Evolutionary conservation across 2,113 vertebrate species (phyloP), one percentile per base, ranked within the genome.

Genomic region (Paedocypris sp.): DNA sequence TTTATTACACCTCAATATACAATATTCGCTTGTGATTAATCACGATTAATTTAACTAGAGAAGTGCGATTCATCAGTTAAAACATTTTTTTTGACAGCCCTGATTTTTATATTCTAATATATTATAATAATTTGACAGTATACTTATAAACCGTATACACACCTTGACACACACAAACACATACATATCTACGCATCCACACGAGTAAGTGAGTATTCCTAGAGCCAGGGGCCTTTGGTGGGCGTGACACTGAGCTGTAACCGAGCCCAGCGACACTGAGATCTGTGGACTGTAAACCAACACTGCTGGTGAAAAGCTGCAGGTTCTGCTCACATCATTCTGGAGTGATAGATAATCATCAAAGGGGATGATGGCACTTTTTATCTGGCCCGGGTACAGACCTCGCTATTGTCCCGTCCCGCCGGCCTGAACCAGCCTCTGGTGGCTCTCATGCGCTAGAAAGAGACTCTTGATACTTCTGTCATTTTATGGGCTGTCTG

Each of bases 261-360:
- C 73, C 35, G 81, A 85, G 75, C 73, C 68, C 61, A 47, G 72
- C 77, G 73, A 69, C 58, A 72, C 71, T 57, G 56, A 26, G 52
- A 46, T 67, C 52, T 64, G 59, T 72, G 67, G 73, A 74, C 68
- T 54, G 82, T 84, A 87, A 86, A 78, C 74, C 83, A 84, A 86
- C 77, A 79, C 75, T 69, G 66, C 73, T 76, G 85, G 73, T 87
- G 85, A 87, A 83, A 86, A 64, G 49, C 62, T 33, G 65, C 59
- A 63, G 63, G 71, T 66, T 41, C 35, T 6, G 42, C 70, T 64
- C 56, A 79, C 71, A 47, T 77, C 68, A 75, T 73, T 74, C 77
- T 66, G 56, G 74, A 82, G 82, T 85, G 84, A 85, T 66, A 78
- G 83, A 86, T 86, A 86, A 86, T 82, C 83, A 85, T 86, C 83